Evolutionary conservation across 2,888 invertebrate species (phyloP).

Genomic region (Allygus modestus): DNA sequence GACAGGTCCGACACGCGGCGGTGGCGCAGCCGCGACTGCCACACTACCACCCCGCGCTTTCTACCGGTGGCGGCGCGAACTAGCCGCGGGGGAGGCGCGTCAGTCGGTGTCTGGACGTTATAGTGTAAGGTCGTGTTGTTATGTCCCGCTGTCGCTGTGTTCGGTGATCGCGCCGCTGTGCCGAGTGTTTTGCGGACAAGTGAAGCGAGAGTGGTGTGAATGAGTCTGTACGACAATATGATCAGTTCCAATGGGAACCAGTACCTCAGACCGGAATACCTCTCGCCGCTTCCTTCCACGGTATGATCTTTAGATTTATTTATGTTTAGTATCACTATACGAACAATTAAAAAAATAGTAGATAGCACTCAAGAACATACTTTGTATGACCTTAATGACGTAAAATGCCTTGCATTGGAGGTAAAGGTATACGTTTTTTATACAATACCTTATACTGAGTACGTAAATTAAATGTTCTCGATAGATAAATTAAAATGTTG

Average conservation of each 20-base stretch:
- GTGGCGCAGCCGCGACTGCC: conserved; percentile 13
- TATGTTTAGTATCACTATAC: background rate
- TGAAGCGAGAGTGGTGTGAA: conserved; percentile 11
- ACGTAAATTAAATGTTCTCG: no score
- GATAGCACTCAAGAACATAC: no score
- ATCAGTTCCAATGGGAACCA: conserved; percentile 81
- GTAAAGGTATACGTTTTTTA: no score
- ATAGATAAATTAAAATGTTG: no score
- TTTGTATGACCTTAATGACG: no score
- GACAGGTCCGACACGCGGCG: conserved; percentile 59
- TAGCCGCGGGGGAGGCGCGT: background rate
- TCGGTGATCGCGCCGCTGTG: background rate
- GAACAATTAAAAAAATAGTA: no score
- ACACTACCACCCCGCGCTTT: conserved; percentile 44
- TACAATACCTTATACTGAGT: no score
- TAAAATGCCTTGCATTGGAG: no score
- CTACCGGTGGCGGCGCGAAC: conserved; percentile 48
- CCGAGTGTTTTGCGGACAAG: background rate
- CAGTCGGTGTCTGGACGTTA: conserved; percentile 45
- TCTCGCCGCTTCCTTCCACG: conserved; percentile 95
- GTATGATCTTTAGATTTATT: conserved; percentile 76
- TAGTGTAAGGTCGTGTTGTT: background rate
- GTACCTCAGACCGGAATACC: conserved; percentile 97
- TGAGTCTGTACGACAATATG: conserved; percentile 60
- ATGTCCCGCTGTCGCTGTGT: background rate